Conservation (phyloP, 2,888 invertebrate species). For the Nipponacmea schrenckii region DNA sequence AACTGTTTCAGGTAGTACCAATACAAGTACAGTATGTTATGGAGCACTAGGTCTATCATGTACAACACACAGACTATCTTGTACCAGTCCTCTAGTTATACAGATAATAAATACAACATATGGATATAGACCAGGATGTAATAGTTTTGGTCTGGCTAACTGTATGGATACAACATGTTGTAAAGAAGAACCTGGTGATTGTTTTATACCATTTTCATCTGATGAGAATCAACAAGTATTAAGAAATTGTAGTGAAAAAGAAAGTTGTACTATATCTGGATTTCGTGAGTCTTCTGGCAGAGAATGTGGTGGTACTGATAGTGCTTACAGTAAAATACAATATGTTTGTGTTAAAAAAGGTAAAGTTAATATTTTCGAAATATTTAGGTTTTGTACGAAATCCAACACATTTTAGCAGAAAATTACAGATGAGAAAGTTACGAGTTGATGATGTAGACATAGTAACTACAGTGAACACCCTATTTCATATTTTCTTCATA, state of each 20-base stretch:
- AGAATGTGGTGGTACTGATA: too few relatives aligned
- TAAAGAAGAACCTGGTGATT: neutral
- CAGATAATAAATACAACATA: neutral
- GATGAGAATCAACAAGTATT: neutral
- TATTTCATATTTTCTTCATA: too few relatives aligned
- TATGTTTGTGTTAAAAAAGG: neutral
- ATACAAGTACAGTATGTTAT: neutral
- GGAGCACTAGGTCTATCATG: neutral
- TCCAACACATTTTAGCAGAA: too few relatives aligned
- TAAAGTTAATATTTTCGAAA: too few relatives aligned
- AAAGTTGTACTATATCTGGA: neutral
- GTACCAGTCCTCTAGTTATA: neutral
- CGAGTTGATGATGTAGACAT: too few relatives aligned
- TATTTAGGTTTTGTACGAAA: too few relatives aligned
- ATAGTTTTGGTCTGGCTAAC: neutral
- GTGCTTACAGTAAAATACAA: neutral
- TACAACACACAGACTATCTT: neutral
- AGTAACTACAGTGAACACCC: too few relatives aligned
- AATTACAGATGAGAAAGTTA: too few relatives aligned
- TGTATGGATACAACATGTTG: neutral
- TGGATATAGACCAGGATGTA: neutral
- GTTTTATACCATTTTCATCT: neutral
- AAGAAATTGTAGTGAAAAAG: neutral
- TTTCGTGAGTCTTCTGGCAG: too few relatives aligned
- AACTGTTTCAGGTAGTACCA: neutral